Conservation (phyloP, 1,140 invertebrate genomes). For the Papilio glaucus region DNA sequence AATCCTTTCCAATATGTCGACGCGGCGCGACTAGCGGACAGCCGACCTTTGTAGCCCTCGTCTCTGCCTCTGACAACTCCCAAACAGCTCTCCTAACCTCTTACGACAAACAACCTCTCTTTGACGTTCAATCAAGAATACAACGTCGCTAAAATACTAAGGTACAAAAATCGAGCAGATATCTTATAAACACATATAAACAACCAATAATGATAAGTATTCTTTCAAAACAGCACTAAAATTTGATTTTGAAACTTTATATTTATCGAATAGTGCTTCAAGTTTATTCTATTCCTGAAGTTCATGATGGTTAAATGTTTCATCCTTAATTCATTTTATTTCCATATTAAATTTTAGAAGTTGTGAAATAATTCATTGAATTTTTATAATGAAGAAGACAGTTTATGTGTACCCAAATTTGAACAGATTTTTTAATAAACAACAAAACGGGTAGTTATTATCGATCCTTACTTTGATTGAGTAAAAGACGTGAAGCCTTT, state of each 20-base stretch:
- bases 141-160: conserved; percentile 50
- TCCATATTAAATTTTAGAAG: not conserved
- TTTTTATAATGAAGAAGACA: not conserved
- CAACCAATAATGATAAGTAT: conserved; percentile 12
- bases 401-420: not conserved
- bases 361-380: not conserved
- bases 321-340: not conserved
- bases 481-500: not conserved
- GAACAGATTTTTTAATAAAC: not conserved
- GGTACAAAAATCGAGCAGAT: conserved; percentile 21
- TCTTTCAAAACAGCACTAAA: not conserved
- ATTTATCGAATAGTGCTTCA: not conserved
- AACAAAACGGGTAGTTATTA: too few relatives aligned
- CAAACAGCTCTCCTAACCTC: conserved; percentile 66
- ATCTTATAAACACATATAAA: not conserved
- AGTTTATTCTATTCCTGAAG: not conserved
- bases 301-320: not conserved
- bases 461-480: not conserved
- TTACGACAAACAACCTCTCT: conserved; percentile 59
- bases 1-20: conserved; percentile 70
- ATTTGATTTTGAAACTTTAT: not conserved
- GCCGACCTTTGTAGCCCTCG: conserved; percentile 66
- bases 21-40: conserved; percentile 48
- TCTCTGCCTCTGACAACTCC: conserved; percentile 72
- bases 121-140: conserved; percentile 60